Evolutionary conservation across 2,888 invertebrate genomes (phyloP), one percentile per base, ranked within the genome.

Genomic region (Torymus auratus): DNA sequence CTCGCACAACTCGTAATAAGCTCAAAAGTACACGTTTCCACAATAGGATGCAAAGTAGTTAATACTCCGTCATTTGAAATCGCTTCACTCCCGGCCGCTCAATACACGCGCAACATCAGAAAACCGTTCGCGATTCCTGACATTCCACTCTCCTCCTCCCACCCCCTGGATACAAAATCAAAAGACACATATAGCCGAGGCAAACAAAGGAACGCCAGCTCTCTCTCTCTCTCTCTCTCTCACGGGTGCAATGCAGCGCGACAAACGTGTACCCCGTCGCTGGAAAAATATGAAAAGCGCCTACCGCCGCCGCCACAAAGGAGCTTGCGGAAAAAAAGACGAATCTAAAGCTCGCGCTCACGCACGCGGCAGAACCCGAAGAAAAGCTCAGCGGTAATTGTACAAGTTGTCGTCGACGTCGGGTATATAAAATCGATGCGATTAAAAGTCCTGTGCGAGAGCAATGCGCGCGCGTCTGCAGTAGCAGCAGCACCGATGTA

Each of bases 371-470:
- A 61, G n/a, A 61, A 41, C 20, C 10, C 41, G 52, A 55, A 72
- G 20, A 61, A 64, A 61, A 41, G 41, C 41, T 41, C 41, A 41
- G 20, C 58, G 71, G 53, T 71, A 72, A 78, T 67, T 67, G 72
- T 78, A 60, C 72, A 14, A 71, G 72, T 78, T 55, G 60, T 67
- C 60, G 73, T 41, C 23, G 17, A 7, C 28, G n/a, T 5, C 15
- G 14, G 67, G 53, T 41, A 17, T 78, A 75, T 82, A 80, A 84
- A 86, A 87, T 88, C 87, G 87, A 86, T 86, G 84, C 88, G 88
- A 88, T 88, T 87, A 87, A 88, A 87, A 88, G 86, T 86, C 86
- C 85, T 82, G 87, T 55, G 64, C 67, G 41, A 28, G 28, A 28
- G 41, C 41, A 41, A 41, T 41, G 41, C 7, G 41, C 7, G 41